A percentile compares a stretch with the other conserved stretches of the same genome.
These are phyloP conservation scores for Lepidurus apus DNA, from an alignment of 1,140 invertebrate species.

Conservation along the genomic window DNA sequence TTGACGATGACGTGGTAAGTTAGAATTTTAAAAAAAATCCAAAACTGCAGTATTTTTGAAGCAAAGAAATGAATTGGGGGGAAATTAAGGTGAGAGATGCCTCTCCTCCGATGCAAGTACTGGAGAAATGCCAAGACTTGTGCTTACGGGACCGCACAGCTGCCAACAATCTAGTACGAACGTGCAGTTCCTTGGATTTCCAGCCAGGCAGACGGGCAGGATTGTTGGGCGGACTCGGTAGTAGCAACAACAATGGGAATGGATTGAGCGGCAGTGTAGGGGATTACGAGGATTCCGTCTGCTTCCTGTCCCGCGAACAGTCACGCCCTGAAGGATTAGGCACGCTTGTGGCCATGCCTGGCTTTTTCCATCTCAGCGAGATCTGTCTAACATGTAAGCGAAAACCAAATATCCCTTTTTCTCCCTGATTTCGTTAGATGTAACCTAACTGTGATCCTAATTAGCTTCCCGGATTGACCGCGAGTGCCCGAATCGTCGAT, in stretches of 20 bases:
- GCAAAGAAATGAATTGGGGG: not conserved
- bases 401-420: slow-evolving; percentile 10
- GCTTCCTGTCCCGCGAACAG: slow-evolving; percentile 76
- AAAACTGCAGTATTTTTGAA: not conserved
- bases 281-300: slow-evolving; percentile 85
- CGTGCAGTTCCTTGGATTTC: slow-evolving; percentile 82
- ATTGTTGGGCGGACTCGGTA: slow-evolving; percentile 14
- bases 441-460: not conserved
- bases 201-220: slow-evolving; percentile 72
- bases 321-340: slow-evolving; percentile 77
- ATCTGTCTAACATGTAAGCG: slow-evolving; percentile 79
- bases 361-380: slow-evolving; percentile 82
- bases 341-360: slow-evolving; percentile 73
- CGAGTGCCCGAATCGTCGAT: slow-evolving; percentile 77
- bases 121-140: slow-evolving; percentile 75
- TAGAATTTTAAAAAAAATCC: slow-evolving; percentile 28
- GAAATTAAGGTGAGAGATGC: slow-evolving; percentile 62
- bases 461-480: slow-evolving; percentile 73
- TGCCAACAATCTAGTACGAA: slow-evolving; percentile 68
- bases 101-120: slow-evolving; percentile 71
- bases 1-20: slow-evolving; percentile 77
- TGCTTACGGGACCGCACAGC: slow-evolving; percentile 73
- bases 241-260: slow-evolving; percentile 62
- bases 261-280: slow-evolving; percentile 47
- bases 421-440: not conserved